Evolutionary conservation across 2,888 invertebrate species (phyloP), one percentile per base, ranked within the genome.

Genomic region (Gasteruption jaculator): DNA sequence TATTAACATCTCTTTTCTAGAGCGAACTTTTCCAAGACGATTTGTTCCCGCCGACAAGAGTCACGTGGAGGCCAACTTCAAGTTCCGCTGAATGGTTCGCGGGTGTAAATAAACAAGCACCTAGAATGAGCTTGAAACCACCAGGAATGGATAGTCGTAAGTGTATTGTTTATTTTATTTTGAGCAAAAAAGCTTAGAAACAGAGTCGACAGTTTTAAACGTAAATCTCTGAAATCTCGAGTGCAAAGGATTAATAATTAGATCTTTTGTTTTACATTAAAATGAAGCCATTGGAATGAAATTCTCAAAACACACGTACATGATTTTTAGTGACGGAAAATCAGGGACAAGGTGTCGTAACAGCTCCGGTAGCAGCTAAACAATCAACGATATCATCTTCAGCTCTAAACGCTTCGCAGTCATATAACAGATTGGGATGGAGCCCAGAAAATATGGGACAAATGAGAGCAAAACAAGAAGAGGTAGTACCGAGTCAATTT

Each of bases 21-120:
- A 89, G 84, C 61, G 94, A 94, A 67, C 77, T 90, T 50, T 97
- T 97, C 79, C 96, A 97, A 85, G 94, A 96, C 71, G 96, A 97
- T 76, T 74, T 97, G 45, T 96, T 94, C 72, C 96, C 95, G 10
- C 88, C 90, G 14, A 94, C 94, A 2, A 80, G 83, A 63, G 85
- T 91, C 43, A 86, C 86, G 53, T 94, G 94, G 94, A 75, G 80
- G 63, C 78, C 92, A 31, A 81, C 85, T 43, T 75, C 86, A 73
- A 75, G 78, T 3, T 83, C 85, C 22, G 65, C 72, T 0, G 86
- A 87, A 55, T 96, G 96, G 96, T 82, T 93, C 53, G 72, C 70
- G 32, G 85, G 85, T 19, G 74, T 73, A 38, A 79, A 81, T 54
- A 81, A 77, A 50, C 65, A 75, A 33, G 80, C 83, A 0, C 71